Evolutionary conservation across 2,113 vertebrate species (phyloP), one percentile per base, ranked within the genome.

Genomic region (Suncus etruscus): DNA sequence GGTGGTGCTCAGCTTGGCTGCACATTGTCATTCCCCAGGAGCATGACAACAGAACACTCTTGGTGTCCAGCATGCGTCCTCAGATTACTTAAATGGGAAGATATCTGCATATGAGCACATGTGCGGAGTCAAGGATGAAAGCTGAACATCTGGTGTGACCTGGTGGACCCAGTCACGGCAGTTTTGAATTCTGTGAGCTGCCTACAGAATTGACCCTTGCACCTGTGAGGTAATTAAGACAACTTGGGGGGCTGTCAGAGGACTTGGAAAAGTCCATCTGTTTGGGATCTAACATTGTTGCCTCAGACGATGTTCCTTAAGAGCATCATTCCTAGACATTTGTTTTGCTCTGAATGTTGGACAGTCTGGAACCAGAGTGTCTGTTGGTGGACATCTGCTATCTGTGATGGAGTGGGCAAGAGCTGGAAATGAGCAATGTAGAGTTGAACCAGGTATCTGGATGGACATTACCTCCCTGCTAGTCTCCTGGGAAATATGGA

Each of bases 261-360:
- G 61, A 76, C 72, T 29, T 24, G 54, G 91, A 63, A 63, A 91
- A 76, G 31, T 15, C 94, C 85, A 79, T 94, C 87, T 92, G 85
- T 47, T 93, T 82, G n/a, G 81, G 73, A 82, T 29, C 32, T 47
- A 29, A 86, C 2, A 32, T 1, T 5, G 29, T 82, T 63, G 89
- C 79, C 93, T 89, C 50, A 54, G 54, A 93, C 45, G 72, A 86
- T 48, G 32, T 48, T 92, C 91, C 91, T 80, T 39, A 74, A 45
- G 86, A 82, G 20, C 18, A 24, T 45, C 51, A 3, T 72, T 29
- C 75, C 27, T 47, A 79, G 93, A 87, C 66, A 90, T 92, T 92
- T 83, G 91, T 47, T 72, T 83, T 90, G 90, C 86, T 93, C 79
- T 63, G 6, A 81, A 89, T 66, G 61, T 87, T 18, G 76, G 74